Evolutionary conservation across 2,797 vertebrate species (phyloP).

Genomic region (Odontamblyopus rebecca): DNA sequence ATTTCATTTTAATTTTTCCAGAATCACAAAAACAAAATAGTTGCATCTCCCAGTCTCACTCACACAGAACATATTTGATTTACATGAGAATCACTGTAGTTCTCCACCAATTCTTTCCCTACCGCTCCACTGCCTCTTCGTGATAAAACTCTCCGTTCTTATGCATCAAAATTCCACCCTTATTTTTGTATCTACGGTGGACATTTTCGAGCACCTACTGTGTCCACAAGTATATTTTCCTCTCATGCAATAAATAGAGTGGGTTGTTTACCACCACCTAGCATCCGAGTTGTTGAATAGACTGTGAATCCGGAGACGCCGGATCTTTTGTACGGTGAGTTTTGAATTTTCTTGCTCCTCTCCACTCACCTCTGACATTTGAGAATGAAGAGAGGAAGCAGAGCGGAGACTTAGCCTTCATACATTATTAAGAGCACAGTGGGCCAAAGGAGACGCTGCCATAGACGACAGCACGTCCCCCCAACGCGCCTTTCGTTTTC

Average conservation of each 20-base stretch:
- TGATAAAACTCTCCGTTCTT: background rate
- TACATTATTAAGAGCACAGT: constrained; percentile 65
- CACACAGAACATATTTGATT: no score
- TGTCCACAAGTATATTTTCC: background rate
- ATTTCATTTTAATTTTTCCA: background rate
- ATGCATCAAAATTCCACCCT: background rate
- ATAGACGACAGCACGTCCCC: constrained; percentile 22
- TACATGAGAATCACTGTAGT: background rate
- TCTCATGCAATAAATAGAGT: background rate
- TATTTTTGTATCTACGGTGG: background rate
- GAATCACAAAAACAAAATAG: background rate
- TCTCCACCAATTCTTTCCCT: background rate
- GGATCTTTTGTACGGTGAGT: constrained; percentile 19
- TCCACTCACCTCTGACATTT: constrained; percentile 66
- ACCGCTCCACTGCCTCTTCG: background rate
- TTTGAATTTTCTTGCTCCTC: constrained; percentile 39
- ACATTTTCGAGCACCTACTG: background rate
- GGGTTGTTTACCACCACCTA: constrained; percentile 7
- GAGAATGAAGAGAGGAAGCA: constrained; percentile 50
- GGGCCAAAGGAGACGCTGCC: constrained; percentile 25
- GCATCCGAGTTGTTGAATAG: background rate
- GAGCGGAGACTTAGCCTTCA: constrained; percentile 55
- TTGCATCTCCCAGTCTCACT: background rate
- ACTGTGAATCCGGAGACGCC: background rate
- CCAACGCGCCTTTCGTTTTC: constrained; percentile 28